Evolutionary conservation across 2,888 invertebrate genomes (phyloP), one percentile per base, ranked within the genome.

Genomic region (Pammene aurita): DNA sequence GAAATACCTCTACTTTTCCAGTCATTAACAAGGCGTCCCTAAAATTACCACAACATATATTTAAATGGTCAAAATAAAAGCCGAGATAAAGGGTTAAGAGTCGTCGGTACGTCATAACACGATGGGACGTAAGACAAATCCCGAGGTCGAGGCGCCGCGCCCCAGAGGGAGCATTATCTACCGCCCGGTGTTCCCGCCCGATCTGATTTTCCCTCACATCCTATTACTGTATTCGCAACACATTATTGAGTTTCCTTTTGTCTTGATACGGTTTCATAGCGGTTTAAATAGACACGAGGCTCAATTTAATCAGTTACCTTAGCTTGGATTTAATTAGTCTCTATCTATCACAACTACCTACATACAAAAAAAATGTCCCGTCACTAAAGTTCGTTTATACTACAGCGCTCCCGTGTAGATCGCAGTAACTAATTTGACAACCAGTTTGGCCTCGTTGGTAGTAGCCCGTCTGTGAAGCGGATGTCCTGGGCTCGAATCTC

Each of bases 111-210:
- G 80, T 79, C 80, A 81, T 76, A 79, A 79, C 77, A 72, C 69
- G 73, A 73, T 72, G 79, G 76, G 78, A 80, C 75, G 57, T 72
- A 80, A 79, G 82, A 84, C 85, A 85, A 87, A 86, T 86, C 84
- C 84, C 79, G 83, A 84, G 85, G 85, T 84, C 85, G 79, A 76
- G 79, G 86, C 86, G 81, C 77, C 79, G 74, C 77, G 80, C 86
- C 83, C 82, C 70, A 72, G 82, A 82, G 86, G 82, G 83, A 83
- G 82, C 84, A 84, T 86, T 87, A 86, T 86, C 85, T 81, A 77
- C 79, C 80, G 75, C 80, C 80, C 81, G 76, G 81, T 84, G 83
- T 81, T 82, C 81, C 82, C 75, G 75, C 78, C 79, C 83, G 83
- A 84, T 85, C 84, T 82, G 85, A 84, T 85, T 82, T 77, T 75